Percentiles rank a stretch among this genome's conserved stretches.
phyloP scores from a whole-genome alignment of 2,113 vertebrate genomes.

The Pimephales promelas region DNA sequence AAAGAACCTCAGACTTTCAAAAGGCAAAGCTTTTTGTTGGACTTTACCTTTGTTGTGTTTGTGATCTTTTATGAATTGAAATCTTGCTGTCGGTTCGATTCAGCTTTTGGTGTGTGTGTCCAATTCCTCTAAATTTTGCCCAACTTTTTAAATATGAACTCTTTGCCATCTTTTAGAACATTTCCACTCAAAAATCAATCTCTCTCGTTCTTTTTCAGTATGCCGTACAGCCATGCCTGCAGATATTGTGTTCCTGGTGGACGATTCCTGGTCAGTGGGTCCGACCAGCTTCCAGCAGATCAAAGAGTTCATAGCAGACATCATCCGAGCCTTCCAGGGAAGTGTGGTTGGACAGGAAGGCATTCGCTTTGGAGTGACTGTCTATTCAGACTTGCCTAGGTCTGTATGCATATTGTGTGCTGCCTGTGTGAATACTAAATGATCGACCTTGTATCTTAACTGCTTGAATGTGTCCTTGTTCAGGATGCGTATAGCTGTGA shows the following conservation, averaged over 20 bases:
- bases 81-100: neutral
- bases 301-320: constrained; percentile 76
- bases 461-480: constrained; percentile 14
- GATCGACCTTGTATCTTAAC: neutral
- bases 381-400: constrained; percentile 81
- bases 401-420: constrained; percentile 51
- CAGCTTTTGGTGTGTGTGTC: neutral
- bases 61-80: neutral
- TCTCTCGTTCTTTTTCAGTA: constrained; percentile 64
- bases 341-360: constrained; percentile 72
- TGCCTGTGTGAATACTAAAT: neutral
- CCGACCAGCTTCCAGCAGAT: constrained; percentile 70
- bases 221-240: constrained; percentile 81
- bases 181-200: neutral
- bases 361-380: constrained; percentile 80
- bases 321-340: constrained; percentile 74
- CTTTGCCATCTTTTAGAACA: neutral
- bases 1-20: neutral
- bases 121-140: neutral
- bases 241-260: constrained; percentile 84
- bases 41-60: neutral
- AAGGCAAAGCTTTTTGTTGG: neutral
- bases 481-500: constrained; percentile 84
- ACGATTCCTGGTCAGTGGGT: constrained; percentile 76
- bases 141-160: neutral